A percentile compares a stretch with the other conserved stretches of the same genome.
Conservation (phyloP, 1,140 invertebrate species). For the Manduca sexta region DNA sequence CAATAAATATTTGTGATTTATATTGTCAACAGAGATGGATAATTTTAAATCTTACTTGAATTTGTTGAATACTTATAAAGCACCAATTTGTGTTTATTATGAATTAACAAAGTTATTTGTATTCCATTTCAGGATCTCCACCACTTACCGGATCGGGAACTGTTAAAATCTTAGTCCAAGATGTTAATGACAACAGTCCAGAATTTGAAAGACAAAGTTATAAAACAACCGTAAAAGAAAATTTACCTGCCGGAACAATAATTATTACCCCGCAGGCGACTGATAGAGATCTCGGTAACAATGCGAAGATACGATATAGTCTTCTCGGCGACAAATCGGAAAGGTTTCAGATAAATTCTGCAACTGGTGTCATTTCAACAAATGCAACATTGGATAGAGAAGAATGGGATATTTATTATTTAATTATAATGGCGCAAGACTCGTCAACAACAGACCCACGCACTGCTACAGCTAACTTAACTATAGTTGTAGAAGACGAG, state of each 20-base stretch:
- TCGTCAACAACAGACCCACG: constrained; percentile 87
- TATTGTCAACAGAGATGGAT: no score
- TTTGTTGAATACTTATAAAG: no score
- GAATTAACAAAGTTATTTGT: no score
- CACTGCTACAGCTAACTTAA: constrained; percentile 86
- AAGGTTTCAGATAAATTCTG: constrained; percentile 82
- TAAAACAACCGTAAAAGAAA: constrained; percentile 83
- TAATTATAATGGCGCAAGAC: constrained; percentile 90
- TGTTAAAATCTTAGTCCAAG: constrained; percentile 90
- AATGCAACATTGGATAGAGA: constrained; percentile 85
- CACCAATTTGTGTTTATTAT: no score
- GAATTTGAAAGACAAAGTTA: constrained; percentile 87
- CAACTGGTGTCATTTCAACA: constrained; percentile 85
- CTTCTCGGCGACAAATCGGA: constrained; percentile 86
- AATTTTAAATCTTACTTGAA: no score
- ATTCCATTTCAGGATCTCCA: constrained; percentile 82
- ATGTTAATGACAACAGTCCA: constrained; percentile 95
- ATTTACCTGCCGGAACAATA: constrained; percentile 80
- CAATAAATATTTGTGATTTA: no score
- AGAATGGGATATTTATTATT: constrained; percentile 81
- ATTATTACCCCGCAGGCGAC: constrained; percentile 82
- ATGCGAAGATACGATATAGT: constrained; percentile 88
- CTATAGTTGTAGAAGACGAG: constrained; percentile 84
- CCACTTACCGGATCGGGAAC: constrained; percentile 91
- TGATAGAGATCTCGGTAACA: constrained; percentile 88